A percentile compares a stretch with the other conserved stretches of the same genome.
Evolutionary conservation across 2,888 invertebrate genomes (phyloP).

Genomic region (Aleiodes leptofemur): DNA sequence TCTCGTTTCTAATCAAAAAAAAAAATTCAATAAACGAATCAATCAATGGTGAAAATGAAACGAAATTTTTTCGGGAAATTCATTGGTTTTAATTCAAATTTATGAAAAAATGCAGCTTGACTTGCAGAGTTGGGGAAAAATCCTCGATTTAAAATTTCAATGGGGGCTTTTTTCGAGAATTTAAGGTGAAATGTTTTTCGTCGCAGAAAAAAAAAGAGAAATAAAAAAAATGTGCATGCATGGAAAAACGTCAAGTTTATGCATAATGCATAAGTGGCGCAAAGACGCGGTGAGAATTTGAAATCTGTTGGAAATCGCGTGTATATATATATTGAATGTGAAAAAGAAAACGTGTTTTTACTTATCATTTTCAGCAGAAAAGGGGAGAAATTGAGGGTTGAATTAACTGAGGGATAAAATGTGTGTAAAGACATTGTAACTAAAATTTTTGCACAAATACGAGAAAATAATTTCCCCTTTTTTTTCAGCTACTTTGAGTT

Average conservation of each 20-base stretch:
- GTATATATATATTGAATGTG: background rate
- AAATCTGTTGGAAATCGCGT: constrained; percentile 50
- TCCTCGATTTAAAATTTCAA: background rate
- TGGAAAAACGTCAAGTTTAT: constrained; percentile 48
- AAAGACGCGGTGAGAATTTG: constrained; percentile 63
- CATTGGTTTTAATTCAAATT: no score
- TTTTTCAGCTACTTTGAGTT: background rate
- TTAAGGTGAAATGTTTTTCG: constrained; percentile 9
- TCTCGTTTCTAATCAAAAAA: no score
- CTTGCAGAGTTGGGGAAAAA: background rate
- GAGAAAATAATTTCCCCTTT: no score
- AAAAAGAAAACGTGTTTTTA: constrained; percentile 43
- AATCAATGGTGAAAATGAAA: background rate
- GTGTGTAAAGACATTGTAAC: constrained; percentile 9
- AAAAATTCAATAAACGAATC: no score
- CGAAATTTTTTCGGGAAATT: background rate
- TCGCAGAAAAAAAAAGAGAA: background rate
- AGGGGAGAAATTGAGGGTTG: no score
- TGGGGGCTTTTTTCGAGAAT: no score
- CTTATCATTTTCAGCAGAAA: background rate
- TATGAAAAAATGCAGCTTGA: no score
- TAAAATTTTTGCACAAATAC: constrained; percentile 26
- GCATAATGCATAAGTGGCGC: constrained; percentile 56
- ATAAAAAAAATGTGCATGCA: constrained; percentile 4
- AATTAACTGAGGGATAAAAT: no score